Percentiles rank a stretch among this genome's conserved stretches.
Conservation (phyloP, 2,797 vertebrate genomes). For the Typhlichthys subterraneus region DNA sequence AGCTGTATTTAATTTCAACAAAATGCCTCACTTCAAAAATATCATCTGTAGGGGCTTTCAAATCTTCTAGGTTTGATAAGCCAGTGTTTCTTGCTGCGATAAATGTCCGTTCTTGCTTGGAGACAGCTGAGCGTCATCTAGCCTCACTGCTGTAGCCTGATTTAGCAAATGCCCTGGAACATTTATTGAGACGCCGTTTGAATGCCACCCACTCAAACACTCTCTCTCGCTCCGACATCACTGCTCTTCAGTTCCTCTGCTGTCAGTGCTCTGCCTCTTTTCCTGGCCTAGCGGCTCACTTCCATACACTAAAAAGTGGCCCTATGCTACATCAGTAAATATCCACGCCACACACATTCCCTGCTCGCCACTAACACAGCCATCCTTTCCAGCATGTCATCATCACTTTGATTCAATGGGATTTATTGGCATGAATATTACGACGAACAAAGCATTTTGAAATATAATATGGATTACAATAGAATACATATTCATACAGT, state of each 20-base stretch:
- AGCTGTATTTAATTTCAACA: background rate
- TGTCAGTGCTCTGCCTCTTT: conserved; percentile 81
- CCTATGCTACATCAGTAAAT: conserved; percentile 25
- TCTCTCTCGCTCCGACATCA: conserved; percentile 69
- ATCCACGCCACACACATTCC: conserved; percentile 16
- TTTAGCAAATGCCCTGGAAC: conserved; percentile 77
- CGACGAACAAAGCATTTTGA: too few species aligned
- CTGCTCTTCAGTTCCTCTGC: conserved; percentile 56
- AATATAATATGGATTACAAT: too few species aligned
- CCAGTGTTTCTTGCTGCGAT: conserved; percentile 30
- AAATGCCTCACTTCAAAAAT: too few species aligned
- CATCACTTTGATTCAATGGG: too few species aligned
- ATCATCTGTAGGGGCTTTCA: too few species aligned
- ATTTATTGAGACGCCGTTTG: conserved; percentile 74
- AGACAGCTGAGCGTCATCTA: conserved; percentile 62
- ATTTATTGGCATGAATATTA: too few species aligned
- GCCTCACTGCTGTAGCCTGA: conserved; percentile 67
- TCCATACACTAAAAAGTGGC: conserved; percentile 59
- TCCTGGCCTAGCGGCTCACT: conserved; percentile 85
- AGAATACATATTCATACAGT: too few species aligned
- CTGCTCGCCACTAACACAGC: background rate
- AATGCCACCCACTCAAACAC: conserved; percentile 74
- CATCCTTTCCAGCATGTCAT: background rate
- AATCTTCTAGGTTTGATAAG: background rate
- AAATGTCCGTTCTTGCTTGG: conserved; percentile 47